A percentile compares a stretch with the other conserved stretches of the same genome.
Conservation (phyloP, 2,113 vertebrate species). For the Antigone vipio region DNA sequence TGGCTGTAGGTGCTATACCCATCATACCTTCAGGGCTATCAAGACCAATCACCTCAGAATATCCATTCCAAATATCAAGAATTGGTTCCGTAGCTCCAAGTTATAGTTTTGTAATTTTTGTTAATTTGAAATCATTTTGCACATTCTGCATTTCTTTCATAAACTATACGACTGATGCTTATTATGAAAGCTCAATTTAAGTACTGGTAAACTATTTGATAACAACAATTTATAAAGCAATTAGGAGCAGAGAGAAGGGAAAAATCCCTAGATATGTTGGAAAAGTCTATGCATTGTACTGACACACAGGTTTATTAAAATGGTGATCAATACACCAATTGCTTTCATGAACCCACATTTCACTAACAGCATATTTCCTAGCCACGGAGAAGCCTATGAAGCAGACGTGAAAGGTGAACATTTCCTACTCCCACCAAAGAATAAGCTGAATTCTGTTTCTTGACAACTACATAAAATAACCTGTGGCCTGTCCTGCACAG, state of each 20-base stretch:
- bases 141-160: not conserved
- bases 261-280: not conserved
- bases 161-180: rapidly evolving
- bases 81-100: not conserved
- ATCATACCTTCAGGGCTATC: not conserved
- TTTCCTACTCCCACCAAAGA: not conserved
- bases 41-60: not conserved
- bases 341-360: not conserved
- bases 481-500: not conserved
- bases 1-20: not conserved
- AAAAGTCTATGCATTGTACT: not conserved
- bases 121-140: not conserved
- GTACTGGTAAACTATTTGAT: not conserved
- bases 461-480: not conserved
- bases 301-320: not conserved
- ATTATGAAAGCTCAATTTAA: not conserved
- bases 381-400: not conserved
- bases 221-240: not conserved
- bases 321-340: not conserved
- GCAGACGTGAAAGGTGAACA: not conserved
- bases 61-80: not conserved
- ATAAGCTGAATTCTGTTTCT: not conserved
- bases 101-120: not conserved
- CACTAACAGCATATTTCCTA: not conserved
- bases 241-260: not conserved